Conservation (phyloP, 2,888 invertebrate species). For the Pachydiplax longipennis region DNA sequence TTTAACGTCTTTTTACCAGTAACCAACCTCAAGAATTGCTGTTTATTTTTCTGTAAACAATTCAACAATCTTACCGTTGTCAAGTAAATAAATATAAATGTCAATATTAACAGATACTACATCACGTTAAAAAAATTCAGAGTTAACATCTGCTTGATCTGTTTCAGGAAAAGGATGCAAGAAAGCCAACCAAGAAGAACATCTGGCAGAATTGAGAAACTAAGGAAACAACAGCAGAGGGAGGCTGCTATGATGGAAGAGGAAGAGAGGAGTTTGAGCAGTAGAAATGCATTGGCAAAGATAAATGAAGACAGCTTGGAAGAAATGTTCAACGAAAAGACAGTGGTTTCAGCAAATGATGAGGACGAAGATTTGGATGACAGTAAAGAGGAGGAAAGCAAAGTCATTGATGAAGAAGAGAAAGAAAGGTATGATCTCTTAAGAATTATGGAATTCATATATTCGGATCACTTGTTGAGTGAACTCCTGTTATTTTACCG, state of each 20-base stretch:
- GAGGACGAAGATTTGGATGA: not conserved
- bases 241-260: slow-evolving; percentile 57
- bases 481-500: too few species aligned
- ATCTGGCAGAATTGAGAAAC: slow-evolving; percentile 70
- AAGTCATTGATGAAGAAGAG: not conserved
- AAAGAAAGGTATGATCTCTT: slow-evolving; percentile 38
- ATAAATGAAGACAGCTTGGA: slow-evolving; percentile 47
- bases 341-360: slow-evolving; percentile 43
- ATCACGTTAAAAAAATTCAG: too few species aligned
- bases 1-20: too few species aligned
- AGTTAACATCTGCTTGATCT: too few species aligned
- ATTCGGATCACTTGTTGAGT: too few species aligned
- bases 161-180: slow-evolving; percentile 63
- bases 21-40: too few species aligned
- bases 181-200: slow-evolving; percentile 74
- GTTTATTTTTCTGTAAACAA: too few species aligned
- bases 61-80: too few species aligned
- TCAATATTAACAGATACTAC: too few species aligned
- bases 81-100: too few species aligned
- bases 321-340: slow-evolving; percentile 47
- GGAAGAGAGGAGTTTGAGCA: slow-evolving; percentile 47
- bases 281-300: not conserved
- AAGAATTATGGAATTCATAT: not conserved
- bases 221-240: slow-evolving; percentile 66
- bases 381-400: not conserved